Conservation (phyloP, 2,888 invertebrate genomes). For the Diogma glabrata region DNA sequence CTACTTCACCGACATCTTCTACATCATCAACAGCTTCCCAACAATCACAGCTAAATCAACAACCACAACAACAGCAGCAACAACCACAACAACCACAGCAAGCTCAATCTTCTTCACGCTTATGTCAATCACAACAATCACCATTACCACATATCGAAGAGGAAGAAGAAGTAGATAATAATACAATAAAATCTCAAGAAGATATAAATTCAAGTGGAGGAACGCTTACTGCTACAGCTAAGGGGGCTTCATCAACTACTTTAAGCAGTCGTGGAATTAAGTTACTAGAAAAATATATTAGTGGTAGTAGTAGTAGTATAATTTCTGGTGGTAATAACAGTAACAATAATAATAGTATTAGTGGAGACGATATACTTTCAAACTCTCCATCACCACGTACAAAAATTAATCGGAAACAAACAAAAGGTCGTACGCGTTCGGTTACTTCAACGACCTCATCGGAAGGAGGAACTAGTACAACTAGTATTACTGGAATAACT, state of each 20-base stretch:
- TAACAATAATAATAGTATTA: not conserved
- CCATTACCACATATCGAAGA: conserved; percentile 73
- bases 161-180: conserved; percentile 47
- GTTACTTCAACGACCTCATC: conserved; percentile 27
- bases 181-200: conserved; percentile 31
- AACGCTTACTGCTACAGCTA: conserved; percentile 16
- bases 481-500: not conserved
- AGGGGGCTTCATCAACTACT: conserved; percentile 20
- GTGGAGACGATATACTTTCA: conserved; percentile 24
- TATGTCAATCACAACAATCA: conserved; percentile 49
- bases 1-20: conserved; percentile 7
- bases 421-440: conserved; percentile 32
- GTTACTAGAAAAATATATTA: conserved; percentile 10
- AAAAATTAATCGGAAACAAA: conserved; percentile 33
- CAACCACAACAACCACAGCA: conserved; percentile 11
- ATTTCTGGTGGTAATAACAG: conserved; percentile 15
- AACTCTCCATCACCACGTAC: conserved; percentile 35
- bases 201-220: conserved; percentile 19
- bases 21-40: conserved; percentile 21
- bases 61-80: conserved; percentile 14
- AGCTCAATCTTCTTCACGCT: conserved; percentile 35
- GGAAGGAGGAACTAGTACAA: conserved; percentile 26
- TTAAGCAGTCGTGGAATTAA: conserved; percentile 9
- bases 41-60: conserved; percentile 14
- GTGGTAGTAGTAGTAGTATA: conserved; percentile 30